phyloP scores from a whole-genome alignment of 2,888 invertebrate species.

The Mesorhabditis belari region DNA sequence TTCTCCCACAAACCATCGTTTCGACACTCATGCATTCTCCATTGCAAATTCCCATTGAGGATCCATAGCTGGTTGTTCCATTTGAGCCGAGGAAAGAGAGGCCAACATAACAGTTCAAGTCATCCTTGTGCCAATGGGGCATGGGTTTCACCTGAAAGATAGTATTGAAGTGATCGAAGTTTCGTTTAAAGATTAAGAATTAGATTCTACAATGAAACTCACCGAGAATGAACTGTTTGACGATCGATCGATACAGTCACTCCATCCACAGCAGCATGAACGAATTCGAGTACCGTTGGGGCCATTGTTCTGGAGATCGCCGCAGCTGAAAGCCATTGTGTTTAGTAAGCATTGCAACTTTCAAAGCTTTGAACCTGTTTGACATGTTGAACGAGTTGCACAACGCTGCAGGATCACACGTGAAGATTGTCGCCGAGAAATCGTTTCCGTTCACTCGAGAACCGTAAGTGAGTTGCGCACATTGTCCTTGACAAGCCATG shows the following conservation, averaged over 20 bases:
- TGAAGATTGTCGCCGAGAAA: constrained; percentile 19
- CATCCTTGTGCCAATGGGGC: background rate
- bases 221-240: constrained; percentile 15
- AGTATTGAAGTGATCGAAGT: constrained; percentile 6
- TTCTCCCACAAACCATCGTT: too few species aligned
- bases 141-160: background rate
- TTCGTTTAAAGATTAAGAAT: too few species aligned
- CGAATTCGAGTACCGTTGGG: constrained; percentile 12
- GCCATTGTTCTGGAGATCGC: background rate
- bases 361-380: too few species aligned
- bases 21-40: constrained; percentile 28
- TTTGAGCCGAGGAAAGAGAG: constrained; percentile 16
- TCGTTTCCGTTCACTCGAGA: constrained; percentile 13
- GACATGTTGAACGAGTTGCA: constrained; percentile 8
- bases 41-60: constrained; percentile 22
- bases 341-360: too few species aligned
- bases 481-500: constrained; percentile 27
- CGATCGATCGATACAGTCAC: constrained; percentile 26
- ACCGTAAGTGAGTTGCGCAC: constrained; percentile 17
- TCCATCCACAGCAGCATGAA: constrained; percentile 26
- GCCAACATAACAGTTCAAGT: constrained; percentile 29
- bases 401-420: constrained; percentile 28
- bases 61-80: too few species aligned
- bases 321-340: background rate
- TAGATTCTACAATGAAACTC: too few species aligned